A percentile compares a stretch with the other conserved stretches of the same genome.
phyloP scores from a whole-genome alignment of 2,888 invertebrate species.

The Drosophila quinaria region DNA sequence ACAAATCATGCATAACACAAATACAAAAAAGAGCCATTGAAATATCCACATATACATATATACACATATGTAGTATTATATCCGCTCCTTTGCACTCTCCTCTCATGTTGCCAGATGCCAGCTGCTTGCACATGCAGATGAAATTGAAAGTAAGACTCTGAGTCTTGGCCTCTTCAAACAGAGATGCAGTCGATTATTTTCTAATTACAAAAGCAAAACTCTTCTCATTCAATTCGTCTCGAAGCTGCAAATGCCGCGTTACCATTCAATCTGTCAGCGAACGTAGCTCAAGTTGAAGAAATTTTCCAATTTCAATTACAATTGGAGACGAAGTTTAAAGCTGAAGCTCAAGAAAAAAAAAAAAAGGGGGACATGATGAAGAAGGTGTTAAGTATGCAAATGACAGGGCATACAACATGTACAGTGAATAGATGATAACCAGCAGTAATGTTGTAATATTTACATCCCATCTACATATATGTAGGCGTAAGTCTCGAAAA shows the following conservation, averaged over 20 bases:
- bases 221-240: conserved; percentile 21
- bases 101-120: conserved; percentile 3
- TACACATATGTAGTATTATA: not conserved
- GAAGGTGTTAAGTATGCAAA: conserved; percentile 80
- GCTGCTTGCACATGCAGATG: conserved; percentile 60
- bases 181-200: conserved; percentile 74
- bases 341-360: conserved; percentile 12
- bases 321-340: conserved; percentile 14
- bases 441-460: conserved; percentile 77
- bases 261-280: conserved; percentile 51
- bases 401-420: conserved; percentile 66
- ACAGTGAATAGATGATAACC: conserved; percentile 27
- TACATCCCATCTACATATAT: conserved; percentile 44
- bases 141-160: conserved; percentile 65
- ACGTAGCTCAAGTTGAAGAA: conserved; percentile 57
- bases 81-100: not conserved
- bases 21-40: conserved; percentile 41
- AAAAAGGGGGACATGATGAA: conserved; percentile 7
- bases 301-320: conserved; percentile 59
- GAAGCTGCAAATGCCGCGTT: conserved; percentile 2
- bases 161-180: conserved; percentile 44
- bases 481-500: conserved; percentile 45
- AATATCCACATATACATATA: conserved; percentile 36
- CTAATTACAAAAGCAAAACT: conserved; percentile 74
- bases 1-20: conserved; percentile 67